Evolutionary conservation across 2,888 invertebrate species (phyloP).

Genomic region (Tachina grossa): DNA sequence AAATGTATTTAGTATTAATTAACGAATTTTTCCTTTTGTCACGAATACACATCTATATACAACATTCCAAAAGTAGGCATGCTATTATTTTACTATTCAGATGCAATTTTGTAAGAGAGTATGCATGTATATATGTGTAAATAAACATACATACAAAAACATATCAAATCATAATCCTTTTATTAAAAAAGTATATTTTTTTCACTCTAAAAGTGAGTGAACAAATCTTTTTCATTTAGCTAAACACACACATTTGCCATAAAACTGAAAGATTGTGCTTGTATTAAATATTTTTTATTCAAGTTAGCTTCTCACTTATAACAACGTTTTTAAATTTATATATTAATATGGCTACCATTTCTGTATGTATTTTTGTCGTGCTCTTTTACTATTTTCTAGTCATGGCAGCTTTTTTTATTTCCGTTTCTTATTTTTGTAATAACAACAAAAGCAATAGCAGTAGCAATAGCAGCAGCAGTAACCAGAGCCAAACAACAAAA

Average conservation of each 20-base stretch:
- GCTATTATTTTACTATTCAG: background rate
- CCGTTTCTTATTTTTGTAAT: conserved; percentile 44
- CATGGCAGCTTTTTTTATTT: conserved; percentile 58
- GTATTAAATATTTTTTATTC: conserved; percentile 32
- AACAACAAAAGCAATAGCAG: conserved; percentile 9
- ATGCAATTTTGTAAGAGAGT: background rate
- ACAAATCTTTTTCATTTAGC: conserved; percentile 48
- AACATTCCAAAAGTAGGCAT: conserved; percentile 21
- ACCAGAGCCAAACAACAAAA: conserved; percentile 45
- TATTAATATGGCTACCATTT: conserved; percentile 46
- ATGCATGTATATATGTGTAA: too few species aligned
- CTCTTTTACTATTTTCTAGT: conserved; percentile 47
- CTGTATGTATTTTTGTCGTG: conserved; percentile 39
- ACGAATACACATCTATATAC: conserved; percentile 18
- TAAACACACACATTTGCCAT: conserved; percentile 15
- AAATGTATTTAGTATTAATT: conserved; percentile 5
- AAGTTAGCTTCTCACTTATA: conserved; percentile 28
- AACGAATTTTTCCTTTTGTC: conserved; percentile 3
- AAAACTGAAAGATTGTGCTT: conserved; percentile 23
- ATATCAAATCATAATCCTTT: conserved; percentile 31
- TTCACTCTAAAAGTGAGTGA: conserved; percentile 34
- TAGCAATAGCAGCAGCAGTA: conserved; percentile 16
- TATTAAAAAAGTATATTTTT: conserved; percentile 44
- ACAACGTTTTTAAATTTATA: conserved; percentile 31
- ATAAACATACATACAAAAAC: background rate